A percentile compares a stretch with the other conserved stretches of the same genome.
phyloP scores from a whole-genome alignment of 1,140 invertebrate genomes.

The Euura saliciscinereae region DNA sequence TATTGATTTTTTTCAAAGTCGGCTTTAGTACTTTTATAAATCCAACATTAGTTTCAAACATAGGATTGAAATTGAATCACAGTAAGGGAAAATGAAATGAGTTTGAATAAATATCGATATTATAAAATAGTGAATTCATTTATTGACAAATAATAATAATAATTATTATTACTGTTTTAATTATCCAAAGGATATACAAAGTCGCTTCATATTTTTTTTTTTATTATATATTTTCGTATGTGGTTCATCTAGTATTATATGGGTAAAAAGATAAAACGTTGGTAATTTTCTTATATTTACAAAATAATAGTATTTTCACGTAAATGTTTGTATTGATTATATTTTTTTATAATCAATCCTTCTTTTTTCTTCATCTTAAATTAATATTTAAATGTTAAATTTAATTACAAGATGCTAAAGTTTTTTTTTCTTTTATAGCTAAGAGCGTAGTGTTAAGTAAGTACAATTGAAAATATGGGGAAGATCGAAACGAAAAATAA shows the following conservation, averaged over 20 bases:
- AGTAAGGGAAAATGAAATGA: too few relatives aligned
- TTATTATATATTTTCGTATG: slow-evolving; percentile 13
- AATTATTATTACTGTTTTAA: slow-evolving; percentile 6
- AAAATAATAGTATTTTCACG: neutral
- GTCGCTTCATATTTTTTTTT: slow-evolving; percentile 34
- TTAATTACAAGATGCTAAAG: neutral
- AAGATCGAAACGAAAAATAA: neutral
- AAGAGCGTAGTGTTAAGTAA: slow-evolving; percentile 32
- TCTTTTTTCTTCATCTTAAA: neutral
- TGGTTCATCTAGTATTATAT: neutral
- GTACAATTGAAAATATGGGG: slow-evolving; percentile 32
- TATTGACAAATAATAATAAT: slow-evolving; percentile 38
- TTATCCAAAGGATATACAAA: slow-evolving; percentile 32
- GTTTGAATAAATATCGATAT: neutral
- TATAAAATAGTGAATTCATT: slow-evolving; percentile 49
- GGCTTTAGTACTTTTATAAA: too few relatives aligned
- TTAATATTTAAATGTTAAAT: neutral
- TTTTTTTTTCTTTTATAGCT: neutral
- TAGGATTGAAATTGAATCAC: too few relatives aligned
- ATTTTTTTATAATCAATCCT: neutral
- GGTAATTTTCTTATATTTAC: neutral
- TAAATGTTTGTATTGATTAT: too few relatives aligned
- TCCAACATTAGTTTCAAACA: too few relatives aligned
- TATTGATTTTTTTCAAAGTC: too few relatives aligned
- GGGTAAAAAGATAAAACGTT: neutral